A percentile compares a stretch with the other conserved stretches of the same genome.
Conservation (phyloP, 1,140 invertebrate species). For the Drosophila elegans region DNA sequence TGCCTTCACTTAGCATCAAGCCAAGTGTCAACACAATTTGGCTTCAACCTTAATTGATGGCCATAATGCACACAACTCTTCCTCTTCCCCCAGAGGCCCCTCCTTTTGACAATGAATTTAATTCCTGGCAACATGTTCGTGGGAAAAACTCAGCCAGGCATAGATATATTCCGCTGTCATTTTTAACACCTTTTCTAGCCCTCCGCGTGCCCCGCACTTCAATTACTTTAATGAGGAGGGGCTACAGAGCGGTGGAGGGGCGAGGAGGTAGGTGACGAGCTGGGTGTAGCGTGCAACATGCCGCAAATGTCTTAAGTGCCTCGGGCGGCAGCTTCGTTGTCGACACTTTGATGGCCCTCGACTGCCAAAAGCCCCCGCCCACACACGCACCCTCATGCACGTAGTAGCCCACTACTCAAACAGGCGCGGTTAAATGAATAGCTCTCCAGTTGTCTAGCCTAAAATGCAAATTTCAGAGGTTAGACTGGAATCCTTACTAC, state of each 20-base stretch:
- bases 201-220: conserved; percentile 35
- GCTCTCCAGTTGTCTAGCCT: background rate
- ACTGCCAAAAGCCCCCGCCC: conserved; percentile 55
- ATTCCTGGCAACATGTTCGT: conserved; percentile 60
- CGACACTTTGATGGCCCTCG: conserved; percentile 76
- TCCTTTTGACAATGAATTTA: conserved; percentile 76
- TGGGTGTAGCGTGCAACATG: conserved; percentile 64
- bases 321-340: conserved; percentile 57
- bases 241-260: background rate
- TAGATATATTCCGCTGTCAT: conserved; percentile 57
- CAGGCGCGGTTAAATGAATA: conserved; percentile 7
- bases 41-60: conserved; percentile 71
- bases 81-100: background rate
- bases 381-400: background rate
- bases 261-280: conserved; percentile 6
- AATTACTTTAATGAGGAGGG: conserved; percentile 63
- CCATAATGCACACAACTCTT: conserved; percentile 64
- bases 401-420: background rate
- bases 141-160: conserved; percentile 55
- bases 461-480: no score
- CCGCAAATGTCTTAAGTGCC: conserved; percentile 80
- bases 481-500: no score
- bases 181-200: conserved; percentile 67
- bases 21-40: conserved; percentile 77
- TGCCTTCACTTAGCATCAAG: conserved; percentile 71